Conservation (phyloP, 2,888 invertebrate species). For the Actias luna region DNA sequence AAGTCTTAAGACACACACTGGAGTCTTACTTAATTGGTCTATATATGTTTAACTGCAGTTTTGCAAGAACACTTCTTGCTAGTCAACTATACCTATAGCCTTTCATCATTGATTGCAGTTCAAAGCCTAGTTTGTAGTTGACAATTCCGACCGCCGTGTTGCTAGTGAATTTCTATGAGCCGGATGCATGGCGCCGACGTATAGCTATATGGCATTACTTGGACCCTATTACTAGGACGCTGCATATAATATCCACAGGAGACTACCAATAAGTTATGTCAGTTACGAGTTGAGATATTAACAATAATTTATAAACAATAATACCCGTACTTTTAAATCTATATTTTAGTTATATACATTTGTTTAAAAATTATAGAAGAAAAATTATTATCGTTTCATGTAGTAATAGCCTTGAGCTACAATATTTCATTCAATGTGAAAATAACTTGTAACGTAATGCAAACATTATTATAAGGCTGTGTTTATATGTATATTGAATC, state of each 20-base stretch:
- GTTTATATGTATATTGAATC: background rate
- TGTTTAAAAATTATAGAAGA: background rate
- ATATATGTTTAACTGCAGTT: constrained; percentile 61
- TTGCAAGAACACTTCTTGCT: constrained; percentile 70
- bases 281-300: background rate
- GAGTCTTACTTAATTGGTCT: constrained; percentile 69
- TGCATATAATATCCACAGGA: background rate
- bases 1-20: constrained; percentile 64
- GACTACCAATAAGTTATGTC: constrained; percentile 2
- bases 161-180: background rate
- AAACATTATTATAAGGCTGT: constrained; percentile 42
- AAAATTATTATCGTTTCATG: background rate
- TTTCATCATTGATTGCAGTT: constrained; percentile 23
- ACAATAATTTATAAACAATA: background rate
- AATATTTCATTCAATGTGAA: background rate
- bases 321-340: background rate
- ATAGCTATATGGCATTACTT: background rate
- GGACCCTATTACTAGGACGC: background rate
- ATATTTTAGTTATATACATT: background rate
- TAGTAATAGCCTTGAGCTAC: background rate
- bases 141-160: background rate
- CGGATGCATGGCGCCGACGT: constrained; percentile 1
- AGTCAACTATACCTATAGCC: constrained; percentile 51
- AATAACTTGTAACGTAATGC: background rate
- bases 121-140: background rate